These are phyloP conservation scores for Poeciliopsis retropinna DNA, from an alignment of 2,113 vertebrate genomes.

Conservation along the genomic window DNA sequence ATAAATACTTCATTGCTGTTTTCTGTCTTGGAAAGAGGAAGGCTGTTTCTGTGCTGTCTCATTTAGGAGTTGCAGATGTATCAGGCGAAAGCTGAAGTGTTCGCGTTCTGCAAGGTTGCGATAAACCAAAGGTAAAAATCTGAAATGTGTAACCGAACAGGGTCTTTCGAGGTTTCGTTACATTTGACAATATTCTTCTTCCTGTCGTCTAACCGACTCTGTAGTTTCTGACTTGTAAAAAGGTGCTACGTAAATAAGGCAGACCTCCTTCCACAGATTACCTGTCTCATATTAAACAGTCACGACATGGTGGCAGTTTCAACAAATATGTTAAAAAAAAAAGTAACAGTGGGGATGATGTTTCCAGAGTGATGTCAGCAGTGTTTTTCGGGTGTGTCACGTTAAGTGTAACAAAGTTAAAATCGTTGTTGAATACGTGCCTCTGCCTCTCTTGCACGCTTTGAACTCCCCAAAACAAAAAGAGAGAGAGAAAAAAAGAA, in stretches of 20 bases:
- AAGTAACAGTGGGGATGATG: not conserved
- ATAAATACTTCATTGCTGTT: slow-evolving; percentile 46
- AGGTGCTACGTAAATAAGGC: no score
- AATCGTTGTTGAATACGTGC: not conserved
- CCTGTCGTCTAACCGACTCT: no score
- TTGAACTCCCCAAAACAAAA: slow-evolving; percentile 6
- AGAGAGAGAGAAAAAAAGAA: not conserved
- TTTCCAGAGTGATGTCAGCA: not conserved
- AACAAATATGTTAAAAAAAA: no score
- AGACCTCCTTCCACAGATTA: no score
- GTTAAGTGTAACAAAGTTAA: slow-evolving; percentile 13
- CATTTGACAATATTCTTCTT: no score
- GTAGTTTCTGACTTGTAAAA: no score
- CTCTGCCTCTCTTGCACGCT: slow-evolving; percentile 9
- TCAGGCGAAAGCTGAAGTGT: not conserved
- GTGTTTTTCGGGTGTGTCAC: not conserved
- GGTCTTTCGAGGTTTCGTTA: no score
- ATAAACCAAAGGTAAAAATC: no score
- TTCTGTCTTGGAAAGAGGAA: slow-evolving; percentile 12
- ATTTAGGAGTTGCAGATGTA: not conserved
- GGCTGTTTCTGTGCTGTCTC: not conserved
- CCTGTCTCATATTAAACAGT: no score
- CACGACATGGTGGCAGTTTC: no score
- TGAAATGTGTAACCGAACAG: no score
- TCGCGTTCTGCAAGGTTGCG: not conserved